These are phyloP conservation scores for Peribatodes rhomboidaria DNA, from an alignment of 2,888 invertebrate genomes.

Conservation along the genomic window DNA sequence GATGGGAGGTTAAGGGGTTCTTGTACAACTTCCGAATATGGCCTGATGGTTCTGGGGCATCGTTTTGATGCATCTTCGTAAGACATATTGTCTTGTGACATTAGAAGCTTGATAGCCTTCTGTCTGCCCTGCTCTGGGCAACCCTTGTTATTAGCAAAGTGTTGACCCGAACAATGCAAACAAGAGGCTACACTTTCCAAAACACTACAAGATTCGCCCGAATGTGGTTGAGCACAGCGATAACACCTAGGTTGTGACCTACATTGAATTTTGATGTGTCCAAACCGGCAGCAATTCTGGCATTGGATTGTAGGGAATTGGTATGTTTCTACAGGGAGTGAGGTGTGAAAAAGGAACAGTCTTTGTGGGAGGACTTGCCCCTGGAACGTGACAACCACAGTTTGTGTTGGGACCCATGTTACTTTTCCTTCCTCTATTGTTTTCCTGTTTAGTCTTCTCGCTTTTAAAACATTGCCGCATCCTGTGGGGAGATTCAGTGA, in stretches of 20 bases:
- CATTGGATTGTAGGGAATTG: constrained; percentile 1
- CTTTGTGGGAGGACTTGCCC: background rate
- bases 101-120: too few relatives aligned
- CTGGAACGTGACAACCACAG: background rate
- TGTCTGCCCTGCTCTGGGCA: too few relatives aligned
- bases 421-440: background rate
- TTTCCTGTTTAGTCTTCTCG: background rate
- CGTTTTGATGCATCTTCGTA: too few relatives aligned
- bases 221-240: background rate
- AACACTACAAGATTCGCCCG: background rate
- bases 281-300: background rate
- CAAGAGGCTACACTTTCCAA: background rate
- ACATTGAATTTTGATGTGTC: background rate
- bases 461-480: background rate
- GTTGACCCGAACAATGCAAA: background rate
- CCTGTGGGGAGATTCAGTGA: background rate
- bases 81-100: too few relatives aligned
- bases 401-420: background rate
- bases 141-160: too few relatives aligned
- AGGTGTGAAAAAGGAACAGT: background rate
- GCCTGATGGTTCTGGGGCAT: too few relatives aligned
- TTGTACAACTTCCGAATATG: too few relatives aligned
- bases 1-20: too few relatives aligned
- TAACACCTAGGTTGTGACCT: background rate
- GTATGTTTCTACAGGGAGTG: background rate